phyloP scores from a whole-genome alignment of 2,888 invertebrate species.

The Folsomia manolachei region DNA sequence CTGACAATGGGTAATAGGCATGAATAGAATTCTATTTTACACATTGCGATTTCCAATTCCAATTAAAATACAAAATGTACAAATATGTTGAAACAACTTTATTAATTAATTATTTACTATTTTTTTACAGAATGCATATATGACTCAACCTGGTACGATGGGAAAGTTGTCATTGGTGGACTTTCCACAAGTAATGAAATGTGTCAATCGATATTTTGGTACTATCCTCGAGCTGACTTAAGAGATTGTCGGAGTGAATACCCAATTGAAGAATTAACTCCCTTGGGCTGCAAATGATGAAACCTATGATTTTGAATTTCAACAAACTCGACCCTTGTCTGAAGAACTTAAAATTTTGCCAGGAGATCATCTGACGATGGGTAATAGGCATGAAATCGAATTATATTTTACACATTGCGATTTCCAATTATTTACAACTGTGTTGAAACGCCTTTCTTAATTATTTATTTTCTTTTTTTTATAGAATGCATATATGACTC shows the following conservation, averaged over 20 bases:
- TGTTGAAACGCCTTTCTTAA: background rate
- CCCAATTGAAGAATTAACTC: constrained; percentile 73
- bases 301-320: constrained; percentile 33
- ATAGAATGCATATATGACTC: constrained; percentile 80
- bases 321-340: constrained; percentile 24
- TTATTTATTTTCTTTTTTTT: constrained; percentile 15
- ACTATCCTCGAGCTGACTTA: constrained; percentile 59
- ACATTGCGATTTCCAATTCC: background rate
- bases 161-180: background rate
- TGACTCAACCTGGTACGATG: constrained; percentile 7
- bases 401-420: background rate
- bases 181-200: constrained; percentile 1
- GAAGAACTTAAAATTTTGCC: constrained; percentile 27
- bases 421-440: background rate
- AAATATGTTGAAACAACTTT: background rate
- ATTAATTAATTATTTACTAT: constrained; percentile 3
- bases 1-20: constrained; percentile 28
- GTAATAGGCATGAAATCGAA: background rate
- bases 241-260: constrained; percentile 83
- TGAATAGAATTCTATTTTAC: background rate
- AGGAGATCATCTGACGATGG: constrained; percentile 39
- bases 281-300: constrained; percentile 65
- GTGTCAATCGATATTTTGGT: constrained; percentile 5
- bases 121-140: constrained; percentile 18
- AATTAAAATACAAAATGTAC: background rate